phyloP scores from a whole-genome alignment of 2,888 invertebrate species.

The Linnaemya vulpina region DNA sequence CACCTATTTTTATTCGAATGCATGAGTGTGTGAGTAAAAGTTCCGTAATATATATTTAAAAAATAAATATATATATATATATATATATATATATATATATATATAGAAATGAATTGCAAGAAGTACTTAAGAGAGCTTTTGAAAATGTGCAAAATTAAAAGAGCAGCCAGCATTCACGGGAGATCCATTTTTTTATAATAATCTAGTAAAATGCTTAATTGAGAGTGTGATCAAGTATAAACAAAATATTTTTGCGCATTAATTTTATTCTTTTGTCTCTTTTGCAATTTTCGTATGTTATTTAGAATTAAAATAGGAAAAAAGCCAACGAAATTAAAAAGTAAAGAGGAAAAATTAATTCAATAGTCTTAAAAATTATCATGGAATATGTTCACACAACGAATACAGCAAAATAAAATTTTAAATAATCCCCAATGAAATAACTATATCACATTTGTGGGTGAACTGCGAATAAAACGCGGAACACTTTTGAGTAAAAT shows the following conservation, averaged over 20 bases:
- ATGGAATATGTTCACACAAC: not conserved
- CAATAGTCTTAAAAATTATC: constrained; percentile 26
- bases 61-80: not conserved
- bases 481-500: too few relatives aligned
- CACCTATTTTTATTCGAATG: too few relatives aligned
- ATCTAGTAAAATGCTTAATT: constrained; percentile 14
- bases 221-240: constrained; percentile 46
- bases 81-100: too few relatives aligned
- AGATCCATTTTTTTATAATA: constrained; percentile 8
- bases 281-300: constrained; percentile 26
- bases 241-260: constrained; percentile 63
- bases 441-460: too few relatives aligned
- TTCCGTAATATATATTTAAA: not conserved
- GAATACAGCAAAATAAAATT: not conserved
- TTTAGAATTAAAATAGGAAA: constrained; percentile 7
- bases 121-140: constrained; percentile 23
- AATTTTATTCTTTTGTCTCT: constrained; percentile 38
- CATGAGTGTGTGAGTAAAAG: not conserved
- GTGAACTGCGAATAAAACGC: too few relatives aligned
- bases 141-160: constrained; percentile 9
- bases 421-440: not conserved
- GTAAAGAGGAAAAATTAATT: not conserved
- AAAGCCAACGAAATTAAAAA: not conserved
- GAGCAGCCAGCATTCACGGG: not conserved
- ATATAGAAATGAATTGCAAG: not conserved